Percentiles rank a stretch among this genome's conserved stretches.
Conservation (phyloP, 2,888 invertebrate species). For the Phalangium opilio region DNA sequence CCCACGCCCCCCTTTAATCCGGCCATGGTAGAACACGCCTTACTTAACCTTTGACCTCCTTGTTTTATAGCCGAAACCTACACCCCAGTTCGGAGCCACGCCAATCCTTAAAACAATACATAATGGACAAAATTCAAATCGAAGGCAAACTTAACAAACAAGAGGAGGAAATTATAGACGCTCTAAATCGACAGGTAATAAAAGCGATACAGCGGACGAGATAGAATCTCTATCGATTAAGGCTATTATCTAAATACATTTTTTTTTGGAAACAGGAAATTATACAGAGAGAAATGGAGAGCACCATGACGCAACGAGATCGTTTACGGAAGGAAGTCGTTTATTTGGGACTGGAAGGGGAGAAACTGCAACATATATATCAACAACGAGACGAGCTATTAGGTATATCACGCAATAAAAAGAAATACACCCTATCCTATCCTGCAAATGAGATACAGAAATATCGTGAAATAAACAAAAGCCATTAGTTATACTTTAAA, state of each 20-base stretch:
- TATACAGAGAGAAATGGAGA: constrained; percentile 20
- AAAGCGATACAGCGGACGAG: neutral
- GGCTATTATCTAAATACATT: too few species aligned
- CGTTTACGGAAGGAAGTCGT: constrained; percentile 20
- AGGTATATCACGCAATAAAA: constrained; percentile 28
- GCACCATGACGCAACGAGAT: constrained; percentile 17
- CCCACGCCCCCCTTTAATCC: too few species aligned
- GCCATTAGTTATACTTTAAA: too few species aligned
- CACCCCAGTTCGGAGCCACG: too few species aligned
- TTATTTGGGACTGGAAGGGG: constrained; percentile 23
- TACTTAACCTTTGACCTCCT: too few species aligned
- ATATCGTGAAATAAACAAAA: too few species aligned
- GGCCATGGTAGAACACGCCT: too few species aligned
- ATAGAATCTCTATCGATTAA: neutral
- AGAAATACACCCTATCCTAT: too few species aligned
- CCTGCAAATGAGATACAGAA: too few species aligned
- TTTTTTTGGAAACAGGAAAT: constrained; percentile 21
- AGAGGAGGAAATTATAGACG: constrained; percentile 10
- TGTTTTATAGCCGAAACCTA: too few species aligned
- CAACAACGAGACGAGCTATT: constrained; percentile 35
- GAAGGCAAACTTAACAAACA: constrained; percentile 3
- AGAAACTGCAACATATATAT: constrained; percentile 32
- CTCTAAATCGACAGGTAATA: constrained; percentile 9
- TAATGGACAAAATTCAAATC: constrained; percentile 6
- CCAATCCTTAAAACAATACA: constrained; percentile 7